Conservation (phyloP, 1,140 invertebrate genomes). For the Sesamia nonagrioides region DNA sequence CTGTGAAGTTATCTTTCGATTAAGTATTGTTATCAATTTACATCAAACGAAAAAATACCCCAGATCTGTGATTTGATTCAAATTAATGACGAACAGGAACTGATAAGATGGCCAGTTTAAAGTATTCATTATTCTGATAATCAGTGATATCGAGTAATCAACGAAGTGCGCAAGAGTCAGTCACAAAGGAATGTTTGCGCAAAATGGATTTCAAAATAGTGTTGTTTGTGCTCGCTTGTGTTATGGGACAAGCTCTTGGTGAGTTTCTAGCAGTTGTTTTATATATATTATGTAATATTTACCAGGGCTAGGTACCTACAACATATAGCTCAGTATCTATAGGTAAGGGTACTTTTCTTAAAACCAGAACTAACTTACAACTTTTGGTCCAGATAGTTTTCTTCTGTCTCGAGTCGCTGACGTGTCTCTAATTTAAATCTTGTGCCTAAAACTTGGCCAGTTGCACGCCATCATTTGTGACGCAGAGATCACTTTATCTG, state of each 20-base stretch:
- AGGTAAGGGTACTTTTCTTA: too few species aligned
- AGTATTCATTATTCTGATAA: conserved; percentile 40
- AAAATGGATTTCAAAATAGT: conserved; percentile 58
- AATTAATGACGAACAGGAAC: conserved; percentile 5
- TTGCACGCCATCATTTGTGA: too few species aligned
- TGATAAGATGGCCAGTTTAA: conserved; percentile 1
- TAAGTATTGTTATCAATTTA: neutral
- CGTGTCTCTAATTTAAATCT: too few species aligned
- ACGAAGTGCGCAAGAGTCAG: conserved; percentile 32
- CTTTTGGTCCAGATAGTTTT: too few species aligned
- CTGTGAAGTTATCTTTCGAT: neutral
- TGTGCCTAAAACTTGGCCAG: too few species aligned
- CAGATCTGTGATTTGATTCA: conserved; percentile 29
- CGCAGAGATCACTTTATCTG: too few species aligned
- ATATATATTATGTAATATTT: neutral
- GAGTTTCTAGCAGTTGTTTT: conserved; percentile 38
- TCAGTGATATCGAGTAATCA: conserved; percentile 36
- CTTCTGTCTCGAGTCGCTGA: too few species aligned
- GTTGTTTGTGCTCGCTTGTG: conserved; percentile 53
- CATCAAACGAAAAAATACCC: conserved; percentile 26
- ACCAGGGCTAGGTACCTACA: neutral
- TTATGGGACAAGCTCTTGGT: conserved; percentile 55
- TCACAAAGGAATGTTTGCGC: conserved; percentile 33
- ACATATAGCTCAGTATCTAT: too few species aligned
- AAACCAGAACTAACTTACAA: too few species aligned